Evolutionary conservation across 2,888 invertebrate species (phyloP).

Genomic region (Caenorhabditis sp.): DNA sequence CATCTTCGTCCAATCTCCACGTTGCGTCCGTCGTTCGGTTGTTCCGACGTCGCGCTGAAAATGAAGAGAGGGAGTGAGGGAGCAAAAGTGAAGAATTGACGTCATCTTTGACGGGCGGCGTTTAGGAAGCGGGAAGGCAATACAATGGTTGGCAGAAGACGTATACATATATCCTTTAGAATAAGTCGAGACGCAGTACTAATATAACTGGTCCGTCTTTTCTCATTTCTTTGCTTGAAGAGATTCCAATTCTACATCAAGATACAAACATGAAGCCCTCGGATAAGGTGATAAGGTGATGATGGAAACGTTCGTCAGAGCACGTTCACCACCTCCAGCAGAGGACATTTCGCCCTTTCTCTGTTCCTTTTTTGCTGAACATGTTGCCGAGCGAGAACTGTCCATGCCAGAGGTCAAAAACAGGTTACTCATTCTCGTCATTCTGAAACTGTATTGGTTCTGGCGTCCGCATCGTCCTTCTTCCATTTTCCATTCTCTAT

Average conservation of each 20-base stretch:
- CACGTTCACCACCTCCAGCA: background rate
- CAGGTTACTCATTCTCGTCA: conserved; percentile 19
- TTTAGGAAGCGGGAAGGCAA: conserved; percentile 26
- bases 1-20: conserved; percentile 30
- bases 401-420: conserved; percentile 13
- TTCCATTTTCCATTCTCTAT: too few species aligned
- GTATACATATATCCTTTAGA: background rate
- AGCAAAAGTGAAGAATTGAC: conserved; percentile 33
- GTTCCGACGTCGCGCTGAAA: conserved; percentile 34
- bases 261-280: background rate
- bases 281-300: background rate
- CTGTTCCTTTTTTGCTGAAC: background rate
- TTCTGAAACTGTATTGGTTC: conserved; percentile 53
- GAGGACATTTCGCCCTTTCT: background rate
- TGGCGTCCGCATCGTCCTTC: background rate
- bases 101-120: conserved; percentile 44
- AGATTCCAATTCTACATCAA: background rate
- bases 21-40: conserved; percentile 26
- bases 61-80: conserved; percentile 38
- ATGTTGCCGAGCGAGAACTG: background rate
- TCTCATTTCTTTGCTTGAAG: background rate
- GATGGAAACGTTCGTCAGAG: background rate
- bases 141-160: background rate
- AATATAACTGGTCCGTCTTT: background rate
- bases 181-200: background rate